phyloP scores from a whole-genome alignment of 2,888 invertebrate genomes.

The Cheilosia variabilis region DNA sequence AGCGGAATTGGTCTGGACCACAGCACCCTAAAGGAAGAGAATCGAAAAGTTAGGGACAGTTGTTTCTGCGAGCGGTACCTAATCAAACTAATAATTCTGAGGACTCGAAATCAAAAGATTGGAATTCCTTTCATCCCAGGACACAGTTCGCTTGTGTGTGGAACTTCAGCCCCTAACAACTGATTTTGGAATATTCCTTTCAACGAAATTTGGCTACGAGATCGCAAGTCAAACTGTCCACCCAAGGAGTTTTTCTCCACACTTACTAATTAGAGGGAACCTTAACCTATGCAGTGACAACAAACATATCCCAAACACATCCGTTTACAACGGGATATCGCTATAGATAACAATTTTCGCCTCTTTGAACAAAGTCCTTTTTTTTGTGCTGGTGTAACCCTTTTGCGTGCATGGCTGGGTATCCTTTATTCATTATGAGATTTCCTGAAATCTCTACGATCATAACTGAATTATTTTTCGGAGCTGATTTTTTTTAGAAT shows the following conservation, averaged over 20 bases:
- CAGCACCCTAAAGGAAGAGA: constrained; percentile 85
- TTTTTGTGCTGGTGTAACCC: constrained; percentile 7
- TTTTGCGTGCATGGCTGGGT: constrained; percentile 12
- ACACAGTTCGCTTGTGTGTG: too few relatives aligned
- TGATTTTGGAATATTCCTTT: too few relatives aligned
- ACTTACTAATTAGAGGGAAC: background rate
- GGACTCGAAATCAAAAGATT: too few relatives aligned
- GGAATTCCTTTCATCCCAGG: too few relatives aligned
- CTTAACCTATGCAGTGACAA: background rate
- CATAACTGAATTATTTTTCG: constrained; percentile 28
- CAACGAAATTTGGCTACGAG: too few relatives aligned
- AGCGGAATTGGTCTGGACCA: constrained; percentile 97
- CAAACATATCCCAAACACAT: constrained; percentile 6
- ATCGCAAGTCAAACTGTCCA: too few relatives aligned
- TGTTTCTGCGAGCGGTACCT: too few relatives aligned
- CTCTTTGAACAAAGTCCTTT: constrained; percentile 5
- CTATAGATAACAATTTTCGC: background rate
- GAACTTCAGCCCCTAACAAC: too few relatives aligned
- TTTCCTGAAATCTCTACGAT: constrained; percentile 8
- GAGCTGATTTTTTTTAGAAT: background rate
- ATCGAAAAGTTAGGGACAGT: background rate
- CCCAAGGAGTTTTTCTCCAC: background rate
- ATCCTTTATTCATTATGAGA: constrained; percentile 38
- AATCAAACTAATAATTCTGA: background rate
- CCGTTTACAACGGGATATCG: background rate